Conservation (phyloP, 2,888 invertebrate genomes). For the Ariolimax columbianus region DNA sequence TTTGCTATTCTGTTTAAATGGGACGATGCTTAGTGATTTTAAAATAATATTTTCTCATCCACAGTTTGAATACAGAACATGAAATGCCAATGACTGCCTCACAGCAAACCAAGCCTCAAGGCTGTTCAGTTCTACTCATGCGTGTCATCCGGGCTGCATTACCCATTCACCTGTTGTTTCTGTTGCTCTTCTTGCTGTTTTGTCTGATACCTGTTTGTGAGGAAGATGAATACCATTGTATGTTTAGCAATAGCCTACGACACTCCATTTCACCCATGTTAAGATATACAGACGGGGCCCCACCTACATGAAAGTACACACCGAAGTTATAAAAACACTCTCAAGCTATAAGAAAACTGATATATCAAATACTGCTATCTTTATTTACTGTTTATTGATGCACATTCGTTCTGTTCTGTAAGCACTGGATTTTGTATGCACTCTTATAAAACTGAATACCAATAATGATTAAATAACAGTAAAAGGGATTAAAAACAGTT, state of each 20-base stretch:
- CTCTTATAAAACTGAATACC: no score
- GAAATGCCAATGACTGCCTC: constrained; percentile 20
- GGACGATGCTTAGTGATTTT: not conserved
- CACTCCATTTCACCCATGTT: constrained; percentile 92
- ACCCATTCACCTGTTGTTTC: constrained; percentile 95
- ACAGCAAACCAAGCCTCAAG: not conserved
- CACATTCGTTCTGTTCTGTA: not conserved
- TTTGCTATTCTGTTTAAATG: not conserved
- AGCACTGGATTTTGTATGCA: not conserved
- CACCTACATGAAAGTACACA: constrained; percentile 85
- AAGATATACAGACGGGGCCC: constrained; percentile 94
- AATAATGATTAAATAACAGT: no score
- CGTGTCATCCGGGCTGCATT: constrained; percentile 93
- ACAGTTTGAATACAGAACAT: constrained; percentile 57
- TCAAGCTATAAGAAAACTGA: not conserved
- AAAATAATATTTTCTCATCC: constrained; percentile 15
- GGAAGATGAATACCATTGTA: constrained; percentile 91
- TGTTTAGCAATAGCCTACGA: constrained; percentile 89
- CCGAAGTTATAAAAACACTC: not conserved
- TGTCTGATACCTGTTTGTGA: constrained; percentile 91
- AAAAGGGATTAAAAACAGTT: no score
- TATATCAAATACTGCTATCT: no score
- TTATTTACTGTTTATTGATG: no score
- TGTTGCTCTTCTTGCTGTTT: constrained; percentile 94
- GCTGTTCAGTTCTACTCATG: constrained; percentile 85